phyloP scores from a whole-genome alignment of 2,888 invertebrate genomes.

The Pterobdella sp. region DNA sequence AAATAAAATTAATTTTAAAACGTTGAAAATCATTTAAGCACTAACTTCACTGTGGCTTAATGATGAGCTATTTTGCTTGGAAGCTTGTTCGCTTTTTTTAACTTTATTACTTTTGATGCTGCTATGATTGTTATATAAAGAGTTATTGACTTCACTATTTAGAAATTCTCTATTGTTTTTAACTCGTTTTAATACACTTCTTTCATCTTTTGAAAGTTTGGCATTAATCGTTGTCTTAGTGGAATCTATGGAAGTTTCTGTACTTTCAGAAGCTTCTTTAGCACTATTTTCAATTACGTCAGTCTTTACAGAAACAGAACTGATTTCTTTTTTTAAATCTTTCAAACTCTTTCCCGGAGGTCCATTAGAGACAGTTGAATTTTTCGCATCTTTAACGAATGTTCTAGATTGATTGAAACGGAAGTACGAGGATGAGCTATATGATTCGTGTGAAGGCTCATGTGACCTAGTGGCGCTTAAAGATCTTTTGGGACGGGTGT shows the following conservation, averaged over 20 bases:
- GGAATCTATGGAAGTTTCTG: background rate
- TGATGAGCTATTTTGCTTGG: slow-evolving; percentile 11
- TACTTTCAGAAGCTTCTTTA: background rate
- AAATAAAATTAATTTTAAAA: too few species aligned
- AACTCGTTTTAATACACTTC: too few species aligned
- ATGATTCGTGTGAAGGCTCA: background rate
- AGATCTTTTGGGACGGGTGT: background rate
- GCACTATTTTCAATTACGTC: too few species aligned
- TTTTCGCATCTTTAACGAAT: too few species aligned
- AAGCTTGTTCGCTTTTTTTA: background rate
- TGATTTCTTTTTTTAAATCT: background rate
- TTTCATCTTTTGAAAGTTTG: too few species aligned
- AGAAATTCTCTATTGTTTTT: too few species aligned
- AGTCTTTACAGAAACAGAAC: too few species aligned
- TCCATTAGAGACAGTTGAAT: background rate
- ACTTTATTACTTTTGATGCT: background rate
- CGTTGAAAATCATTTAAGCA: too few species aligned
- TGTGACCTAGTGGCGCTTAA: background rate
- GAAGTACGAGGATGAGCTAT: background rate
- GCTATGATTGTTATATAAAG: background rate
- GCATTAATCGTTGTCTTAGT: background rate
- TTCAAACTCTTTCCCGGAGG: background rate
- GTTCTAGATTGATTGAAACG: too few species aligned
- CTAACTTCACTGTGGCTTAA: slow-evolving; percentile 22
- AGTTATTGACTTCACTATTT: background rate